phyloP scores from a whole-genome alignment of 2,113 vertebrate species.

The Leucopsar rothschildi region DNA sequence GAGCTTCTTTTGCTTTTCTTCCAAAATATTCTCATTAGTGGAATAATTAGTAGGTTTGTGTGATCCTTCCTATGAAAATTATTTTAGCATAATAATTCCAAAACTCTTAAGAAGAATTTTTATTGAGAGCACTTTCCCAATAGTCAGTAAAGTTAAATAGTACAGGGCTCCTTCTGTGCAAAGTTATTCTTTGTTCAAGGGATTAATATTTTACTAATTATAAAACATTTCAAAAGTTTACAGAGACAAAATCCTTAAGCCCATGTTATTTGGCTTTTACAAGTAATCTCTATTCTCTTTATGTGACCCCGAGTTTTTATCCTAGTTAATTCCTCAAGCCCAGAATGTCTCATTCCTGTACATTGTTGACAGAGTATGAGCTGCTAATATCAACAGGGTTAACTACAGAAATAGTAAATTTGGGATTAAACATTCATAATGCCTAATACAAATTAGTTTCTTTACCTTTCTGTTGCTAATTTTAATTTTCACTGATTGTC shows the following conservation, averaged over 20 bases:
- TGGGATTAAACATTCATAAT: slow-evolving; percentile 47
- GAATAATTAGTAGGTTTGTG: not conserved
- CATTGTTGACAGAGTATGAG: not conserved
- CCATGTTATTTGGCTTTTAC: not conserved
- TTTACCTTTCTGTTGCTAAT: slow-evolving; percentile 51
- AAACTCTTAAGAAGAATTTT: not conserved
- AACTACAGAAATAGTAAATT: slow-evolving; percentile 15
- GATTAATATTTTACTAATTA: not conserved
- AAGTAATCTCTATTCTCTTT: slow-evolving; percentile 1
- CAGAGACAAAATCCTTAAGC: not conserved
- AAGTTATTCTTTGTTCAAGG: not conserved
- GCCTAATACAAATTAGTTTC: slow-evolving; percentile 26
- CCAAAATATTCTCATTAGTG: not conserved
- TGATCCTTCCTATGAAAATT: not conserved
- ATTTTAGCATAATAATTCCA: not conserved
- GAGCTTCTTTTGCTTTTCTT: not conserved
- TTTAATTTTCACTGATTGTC: slow-evolving; percentile 54
- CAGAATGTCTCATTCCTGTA: not conserved
- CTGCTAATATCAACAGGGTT: slow-evolving; percentile 30
- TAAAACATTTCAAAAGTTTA: not conserved
- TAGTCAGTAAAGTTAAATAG: not conserved
- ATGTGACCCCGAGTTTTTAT: not conserved
- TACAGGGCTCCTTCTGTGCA: not conserved
- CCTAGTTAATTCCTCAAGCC: not conserved
- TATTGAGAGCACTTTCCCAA: not conserved